Percentiles rank a stretch among this genome's conserved stretches.
These are phyloP conservation scores for Achlya flavicornis DNA, from an alignment of 2,888 invertebrate species.

Conservation along the genomic window DNA sequence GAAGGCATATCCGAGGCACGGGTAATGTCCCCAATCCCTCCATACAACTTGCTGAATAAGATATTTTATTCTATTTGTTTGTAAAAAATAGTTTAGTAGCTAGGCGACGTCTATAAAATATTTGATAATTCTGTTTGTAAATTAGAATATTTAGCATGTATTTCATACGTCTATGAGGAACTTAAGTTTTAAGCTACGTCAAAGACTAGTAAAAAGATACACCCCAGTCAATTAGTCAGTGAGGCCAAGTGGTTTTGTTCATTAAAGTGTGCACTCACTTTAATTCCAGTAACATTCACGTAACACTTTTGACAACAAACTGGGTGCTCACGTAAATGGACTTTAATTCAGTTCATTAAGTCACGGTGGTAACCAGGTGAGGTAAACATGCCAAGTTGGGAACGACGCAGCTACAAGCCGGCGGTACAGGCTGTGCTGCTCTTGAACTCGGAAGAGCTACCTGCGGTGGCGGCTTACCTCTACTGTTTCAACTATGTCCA, in stretches of 20 bases:
- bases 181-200: too few relatives aligned
- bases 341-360: conserved; percentile 34
- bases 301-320: conserved; percentile 14
- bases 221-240: background rate
- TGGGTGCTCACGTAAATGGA: conserved; percentile 20
- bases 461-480: conserved; percentile 39
- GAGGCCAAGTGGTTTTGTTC: background rate
- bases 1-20: conserved; percentile 25
- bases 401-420: conserved; percentile 22
- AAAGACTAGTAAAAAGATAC: background rate
- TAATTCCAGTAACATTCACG: conserved; percentile 25
- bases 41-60: conserved; percentile 12
- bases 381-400: conserved; percentile 34
- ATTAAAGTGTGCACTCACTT: conserved; percentile 13
- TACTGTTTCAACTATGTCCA: conserved; percentile 45
- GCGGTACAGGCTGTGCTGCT: conserved; percentile 21
- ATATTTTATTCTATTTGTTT: conserved; percentile 2
- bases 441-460: conserved; percentile 27
- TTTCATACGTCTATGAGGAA: too few relatives aligned
- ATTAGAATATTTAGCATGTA: too few relatives aligned
- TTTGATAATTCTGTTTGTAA: background rate
- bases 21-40: conserved; percentile 11
- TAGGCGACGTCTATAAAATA: background rate
- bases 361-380: conserved; percentile 29
- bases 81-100: background rate